phyloP scores from a whole-genome alignment of 2,113 vertebrate genomes.

The Daubentonia madagascariensis region DNA sequence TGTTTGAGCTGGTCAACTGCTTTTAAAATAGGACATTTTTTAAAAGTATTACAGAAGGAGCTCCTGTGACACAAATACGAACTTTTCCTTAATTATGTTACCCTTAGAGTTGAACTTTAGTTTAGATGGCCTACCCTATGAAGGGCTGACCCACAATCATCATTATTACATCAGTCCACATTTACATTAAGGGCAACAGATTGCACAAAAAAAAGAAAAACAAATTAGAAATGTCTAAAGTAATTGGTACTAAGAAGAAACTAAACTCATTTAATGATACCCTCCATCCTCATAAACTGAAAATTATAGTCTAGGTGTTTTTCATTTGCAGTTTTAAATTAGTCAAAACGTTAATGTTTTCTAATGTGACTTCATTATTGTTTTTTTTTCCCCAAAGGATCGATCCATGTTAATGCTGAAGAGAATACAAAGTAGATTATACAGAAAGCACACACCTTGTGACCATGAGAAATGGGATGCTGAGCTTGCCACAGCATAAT shows the following conservation, averaged over 20 bases:
- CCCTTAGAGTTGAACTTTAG: not conserved
- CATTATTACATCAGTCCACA: not conserved
- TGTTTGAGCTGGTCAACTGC: not conserved
- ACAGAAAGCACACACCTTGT: conserved; percentile 55
- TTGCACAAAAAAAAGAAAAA: conserved; percentile 38
- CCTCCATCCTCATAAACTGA: conserved; percentile 31
- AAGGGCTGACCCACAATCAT: conserved; percentile 14
- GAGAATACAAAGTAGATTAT: conserved; percentile 66
- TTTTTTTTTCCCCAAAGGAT: conserved; percentile 11
- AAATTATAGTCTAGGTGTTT: conserved; percentile 67
- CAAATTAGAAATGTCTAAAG: conserved; percentile 46
- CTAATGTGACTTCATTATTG: conserved; percentile 58
- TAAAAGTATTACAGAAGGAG: not conserved
- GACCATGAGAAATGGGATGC: conserved; percentile 67
- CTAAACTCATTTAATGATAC: conserved; percentile 49
- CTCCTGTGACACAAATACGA: not conserved
- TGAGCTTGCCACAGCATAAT: conserved; percentile 30
- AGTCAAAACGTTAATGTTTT: conserved; percentile 67
- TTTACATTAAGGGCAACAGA: conserved; percentile 24
- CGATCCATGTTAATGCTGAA: conserved; percentile 43
- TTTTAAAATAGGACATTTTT: conserved; percentile 9
- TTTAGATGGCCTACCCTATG: not conserved
- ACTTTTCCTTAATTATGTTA: not conserved
- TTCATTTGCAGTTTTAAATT: conserved; percentile 65
- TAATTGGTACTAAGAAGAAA: conserved; percentile 40